phyloP scores from a whole-genome alignment of 2,113 vertebrate species.

The Todiramphus saurophagus region DNA sequence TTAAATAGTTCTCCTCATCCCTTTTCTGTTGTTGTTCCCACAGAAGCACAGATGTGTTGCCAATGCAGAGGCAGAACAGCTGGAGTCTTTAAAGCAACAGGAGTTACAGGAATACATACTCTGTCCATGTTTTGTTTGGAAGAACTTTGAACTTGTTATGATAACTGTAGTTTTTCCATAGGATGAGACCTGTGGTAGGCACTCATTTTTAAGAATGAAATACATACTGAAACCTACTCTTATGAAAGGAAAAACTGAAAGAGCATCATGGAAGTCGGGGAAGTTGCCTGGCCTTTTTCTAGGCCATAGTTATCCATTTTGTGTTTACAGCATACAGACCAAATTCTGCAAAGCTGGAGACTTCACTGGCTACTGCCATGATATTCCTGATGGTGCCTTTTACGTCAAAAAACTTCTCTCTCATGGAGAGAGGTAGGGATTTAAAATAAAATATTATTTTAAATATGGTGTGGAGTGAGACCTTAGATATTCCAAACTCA shows the following conservation, averaged over 20 bases:
- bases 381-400: not conserved
- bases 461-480: not conserved
- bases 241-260: not conserved
- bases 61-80: not conserved
- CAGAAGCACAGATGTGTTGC: not conserved
- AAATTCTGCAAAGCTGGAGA: not conserved
- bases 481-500: not conserved
- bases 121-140: not conserved
- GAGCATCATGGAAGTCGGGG: not conserved
- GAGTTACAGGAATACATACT: not conserved
- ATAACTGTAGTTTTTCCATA: not conserved
- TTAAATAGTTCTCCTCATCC: not conserved
- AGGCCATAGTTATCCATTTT: not conserved
- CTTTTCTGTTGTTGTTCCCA: not conserved
- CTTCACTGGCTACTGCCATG: not conserved
- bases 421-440: not conserved
- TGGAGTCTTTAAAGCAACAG: not conserved
- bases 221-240: not conserved
- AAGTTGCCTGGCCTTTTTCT: not conserved
- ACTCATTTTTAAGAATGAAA: not conserved
- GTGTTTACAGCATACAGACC: not conserved
- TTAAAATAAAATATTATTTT: not conserved
- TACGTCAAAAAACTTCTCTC: not conserved
- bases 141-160: not conserved
- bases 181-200: not conserved